Base-by-base conservation (phyloP, 2,888 invertebrate species). In the Megamerina dolium region DNA sequence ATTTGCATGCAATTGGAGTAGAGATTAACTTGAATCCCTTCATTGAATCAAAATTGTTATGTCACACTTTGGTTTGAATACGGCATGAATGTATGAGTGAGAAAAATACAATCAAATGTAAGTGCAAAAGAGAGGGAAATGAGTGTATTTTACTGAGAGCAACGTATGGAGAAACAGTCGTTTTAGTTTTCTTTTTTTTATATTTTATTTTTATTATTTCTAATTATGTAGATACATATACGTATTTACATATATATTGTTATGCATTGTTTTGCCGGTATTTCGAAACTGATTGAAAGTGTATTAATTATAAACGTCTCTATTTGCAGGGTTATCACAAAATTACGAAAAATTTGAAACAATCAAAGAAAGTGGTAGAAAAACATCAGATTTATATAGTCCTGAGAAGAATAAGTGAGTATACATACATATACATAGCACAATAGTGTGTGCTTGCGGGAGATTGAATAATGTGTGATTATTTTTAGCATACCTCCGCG, bases 281-380 rank as follows among this genome's bases (percentile, higher is more conserved):
- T 87, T n/a, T n/a, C n/a, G n/a, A n/a, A n/a, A n/a, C n/a, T n/a
- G n/a, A n/a, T n/a, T n/a, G n/a, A n/a, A n/a, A n/a, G n/a, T n/a
- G n/a, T n/a, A n/a, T n/a, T n/a, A n/a, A n/a, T n/a, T n/a, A n/a
- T n/a, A n/a, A n/a, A n/a, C n/a, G n/a, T n/a, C n/a, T n/a, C n/a
- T n/a, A n/a, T n/a, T n/a, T n/a, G n/a, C n/a, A n/a, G n/a, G n/a
- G n/a, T n/a, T n/a, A n/a, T n/a, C n/a, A n/a, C n/a, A 87, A 74
- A 88, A 87, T 72, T 79, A 87, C 65, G 87, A 88, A 71, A 80
- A 83, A 67, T 76, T 86, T 60, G 85, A 85, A 59, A 82, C 80
- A 63, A 78, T 84, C 46, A 81, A 85, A 63, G 82, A 85, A 61
- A 76, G 80, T 53, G 78, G 79, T 58, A 80, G 80, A 59, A 85